Evolutionary conservation across 2,113 vertebrate genomes (phyloP).

Genomic region (Aspidoscelis tigris): DNA sequence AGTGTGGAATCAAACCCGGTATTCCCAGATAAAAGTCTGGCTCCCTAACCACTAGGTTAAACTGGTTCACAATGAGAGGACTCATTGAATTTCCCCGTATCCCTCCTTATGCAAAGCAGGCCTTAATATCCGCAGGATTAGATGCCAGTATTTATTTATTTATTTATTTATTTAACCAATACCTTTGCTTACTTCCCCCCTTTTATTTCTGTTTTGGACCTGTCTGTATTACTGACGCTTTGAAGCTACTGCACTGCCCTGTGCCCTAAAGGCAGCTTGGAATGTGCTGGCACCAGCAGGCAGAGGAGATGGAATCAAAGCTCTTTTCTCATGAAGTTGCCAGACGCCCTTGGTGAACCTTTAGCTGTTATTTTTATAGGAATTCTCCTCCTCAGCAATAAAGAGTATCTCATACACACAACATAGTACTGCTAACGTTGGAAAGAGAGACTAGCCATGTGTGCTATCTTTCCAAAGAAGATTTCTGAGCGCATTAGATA

Average conservation of each 20-base stretch:
- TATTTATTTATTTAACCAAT: background rate
- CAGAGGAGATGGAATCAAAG: constrained; percentile 27
- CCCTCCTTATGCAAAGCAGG: background rate
- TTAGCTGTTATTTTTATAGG: constrained; percentile 35
- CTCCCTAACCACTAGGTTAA: too few relatives aligned
- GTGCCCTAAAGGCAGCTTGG: constrained; percentile 14
- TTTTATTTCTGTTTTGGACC: background rate
- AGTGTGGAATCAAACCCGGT: too few relatives aligned
- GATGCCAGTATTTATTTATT: background rate
- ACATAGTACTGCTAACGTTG: background rate
- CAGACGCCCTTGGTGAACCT: constrained; percentile 18
- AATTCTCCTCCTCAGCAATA: constrained; percentile 29
- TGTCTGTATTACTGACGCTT: constrained; percentile 2
- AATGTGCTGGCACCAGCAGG: constrained; percentile 12
- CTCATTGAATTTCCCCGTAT: background rate
- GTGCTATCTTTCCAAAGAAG: background rate
- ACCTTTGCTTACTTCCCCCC: background rate
- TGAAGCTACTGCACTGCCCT: background rate
- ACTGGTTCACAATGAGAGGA: background rate
- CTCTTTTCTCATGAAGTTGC: background rate
- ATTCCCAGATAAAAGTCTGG: too few relatives aligned
- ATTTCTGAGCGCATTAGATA: constrained; percentile 6
- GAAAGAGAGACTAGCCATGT: background rate
- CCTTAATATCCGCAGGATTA: background rate
- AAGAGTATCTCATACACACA: background rate